Evolutionary conservation across 2,797 vertebrate genomes (phyloP).

Genomic region (Carapus acus): DNA sequence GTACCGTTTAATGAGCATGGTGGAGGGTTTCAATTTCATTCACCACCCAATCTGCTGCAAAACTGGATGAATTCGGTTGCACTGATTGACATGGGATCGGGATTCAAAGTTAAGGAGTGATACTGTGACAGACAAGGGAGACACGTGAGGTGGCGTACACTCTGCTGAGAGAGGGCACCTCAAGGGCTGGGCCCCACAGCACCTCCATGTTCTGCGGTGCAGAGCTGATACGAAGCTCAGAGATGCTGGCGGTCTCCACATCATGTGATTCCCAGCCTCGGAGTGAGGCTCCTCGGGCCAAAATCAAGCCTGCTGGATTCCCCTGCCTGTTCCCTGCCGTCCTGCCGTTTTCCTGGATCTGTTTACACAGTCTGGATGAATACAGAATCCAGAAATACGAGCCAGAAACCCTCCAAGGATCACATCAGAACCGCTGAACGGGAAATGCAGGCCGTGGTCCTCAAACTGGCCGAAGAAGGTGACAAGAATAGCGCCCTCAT

Average conservation of each 20-base stretch:
- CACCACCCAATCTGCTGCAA: no score
- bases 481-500: not conserved
- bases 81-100: no score
- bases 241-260: not conserved
- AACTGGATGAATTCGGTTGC: no score
- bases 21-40: no score
- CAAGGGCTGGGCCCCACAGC: conserved; percentile 17
- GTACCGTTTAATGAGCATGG: no score
- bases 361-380: conserved; percentile 26
- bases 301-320: conserved; percentile 30
- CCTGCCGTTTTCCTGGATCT: conserved; percentile 20
- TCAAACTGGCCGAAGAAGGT: not conserved
- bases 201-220: conserved; percentile 22
- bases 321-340: conserved; percentile 25
- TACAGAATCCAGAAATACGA: conserved; percentile 27
- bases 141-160: no score
- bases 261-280: conserved; percentile 39
- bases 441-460: not conserved
- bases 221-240: conserved; percentile 8
- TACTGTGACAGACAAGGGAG: no score
- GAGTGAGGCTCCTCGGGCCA: conserved; percentile 27
- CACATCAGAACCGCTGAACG: not conserved
- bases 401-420: not conserved
- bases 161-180: no score
- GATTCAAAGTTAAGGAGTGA: no score